phyloP scores from a whole-genome alignment of 2,113 vertebrate genomes.

The Bubo blakistoni region DNA sequence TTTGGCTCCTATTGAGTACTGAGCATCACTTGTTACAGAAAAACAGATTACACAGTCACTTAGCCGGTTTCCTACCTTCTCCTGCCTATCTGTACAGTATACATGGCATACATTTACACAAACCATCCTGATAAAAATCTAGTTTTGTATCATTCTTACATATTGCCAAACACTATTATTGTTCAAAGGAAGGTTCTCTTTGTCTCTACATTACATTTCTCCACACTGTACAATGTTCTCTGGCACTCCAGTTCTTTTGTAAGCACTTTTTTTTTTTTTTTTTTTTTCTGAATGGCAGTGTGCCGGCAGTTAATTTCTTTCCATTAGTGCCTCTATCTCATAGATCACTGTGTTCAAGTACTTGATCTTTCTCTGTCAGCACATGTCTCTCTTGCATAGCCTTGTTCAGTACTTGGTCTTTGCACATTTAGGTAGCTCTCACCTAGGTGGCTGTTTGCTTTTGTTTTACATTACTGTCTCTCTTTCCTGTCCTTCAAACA shows the following conservation, averaged over 20 bases:
- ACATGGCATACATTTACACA: background rate
- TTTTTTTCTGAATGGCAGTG: background rate
- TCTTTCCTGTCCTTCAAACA: background rate
- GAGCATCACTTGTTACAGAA: background rate
- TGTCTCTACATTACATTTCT: background rate
- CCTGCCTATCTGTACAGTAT: background rate
- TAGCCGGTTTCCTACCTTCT: background rate
- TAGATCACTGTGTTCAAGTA: background rate
- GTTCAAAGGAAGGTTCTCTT: background rate
- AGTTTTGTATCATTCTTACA: background rate
- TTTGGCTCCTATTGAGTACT: background rate
- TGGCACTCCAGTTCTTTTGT: background rate
- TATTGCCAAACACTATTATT: background rate
- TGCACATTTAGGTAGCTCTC: background rate
- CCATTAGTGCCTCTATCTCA: background rate
- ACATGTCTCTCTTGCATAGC: background rate
- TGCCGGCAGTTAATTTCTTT: background rate
- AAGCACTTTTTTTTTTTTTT: background rate
- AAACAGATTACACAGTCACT: background rate
- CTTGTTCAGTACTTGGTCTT: background rate
- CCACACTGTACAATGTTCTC: background rate
- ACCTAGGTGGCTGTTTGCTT: background rate
- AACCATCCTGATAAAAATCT: background rate
- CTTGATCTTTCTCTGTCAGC: background rate
- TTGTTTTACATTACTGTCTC: background rate